Percentiles rank a stretch among this genome's conserved stretches.
phyloP scores from a whole-genome alignment of 2,113 vertebrate species.

The Dolichallabes microphthalmus region DNA sequence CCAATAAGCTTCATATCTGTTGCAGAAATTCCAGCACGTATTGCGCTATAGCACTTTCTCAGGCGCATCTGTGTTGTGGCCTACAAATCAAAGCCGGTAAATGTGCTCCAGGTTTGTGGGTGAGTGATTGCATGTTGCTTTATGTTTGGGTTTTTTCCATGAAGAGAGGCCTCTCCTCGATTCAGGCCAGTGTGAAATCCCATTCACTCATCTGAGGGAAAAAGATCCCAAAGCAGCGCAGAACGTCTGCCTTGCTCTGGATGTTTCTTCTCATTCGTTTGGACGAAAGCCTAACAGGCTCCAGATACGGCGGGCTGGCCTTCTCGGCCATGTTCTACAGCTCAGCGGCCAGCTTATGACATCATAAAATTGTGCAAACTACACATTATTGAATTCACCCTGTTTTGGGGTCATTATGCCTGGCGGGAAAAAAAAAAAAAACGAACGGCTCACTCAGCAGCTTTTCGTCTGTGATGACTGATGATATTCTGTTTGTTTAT shows the following conservation, averaged over 20 bases:
- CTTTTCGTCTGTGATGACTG: background rate
- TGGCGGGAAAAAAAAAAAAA: background rate
- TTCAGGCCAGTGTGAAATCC: conserved; percentile 36
- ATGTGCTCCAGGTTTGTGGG: conserved; percentile 39
- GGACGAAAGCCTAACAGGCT: conserved; percentile 56
- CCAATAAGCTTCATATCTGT: conserved; percentile 7
- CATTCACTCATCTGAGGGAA: conserved; percentile 16
- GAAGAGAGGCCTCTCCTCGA: background rate
- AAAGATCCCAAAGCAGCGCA: conserved; percentile 30
- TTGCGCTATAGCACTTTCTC: background rate
- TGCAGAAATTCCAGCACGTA: conserved; percentile 16
- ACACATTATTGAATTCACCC: background rate
- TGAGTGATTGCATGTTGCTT: conserved; percentile 20
- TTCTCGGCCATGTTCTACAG: conserved; percentile 22
- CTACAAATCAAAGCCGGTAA: conserved; percentile 29
- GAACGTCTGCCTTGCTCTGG: background rate
- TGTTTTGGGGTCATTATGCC: background rate
- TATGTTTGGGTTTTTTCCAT: conserved; percentile 36
- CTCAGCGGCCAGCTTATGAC: conserved; percentile 51
- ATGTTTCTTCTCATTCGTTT: conserved; percentile 61
- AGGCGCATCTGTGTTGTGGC: background rate
- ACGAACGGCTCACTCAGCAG: background rate
- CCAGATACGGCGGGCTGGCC: conserved; percentile 56
- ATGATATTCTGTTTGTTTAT: conserved; percentile 3
- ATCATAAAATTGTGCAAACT: conserved; percentile 43